Conservation (phyloP, 2,888 invertebrate species). For the Deroplatys truncata region DNA sequence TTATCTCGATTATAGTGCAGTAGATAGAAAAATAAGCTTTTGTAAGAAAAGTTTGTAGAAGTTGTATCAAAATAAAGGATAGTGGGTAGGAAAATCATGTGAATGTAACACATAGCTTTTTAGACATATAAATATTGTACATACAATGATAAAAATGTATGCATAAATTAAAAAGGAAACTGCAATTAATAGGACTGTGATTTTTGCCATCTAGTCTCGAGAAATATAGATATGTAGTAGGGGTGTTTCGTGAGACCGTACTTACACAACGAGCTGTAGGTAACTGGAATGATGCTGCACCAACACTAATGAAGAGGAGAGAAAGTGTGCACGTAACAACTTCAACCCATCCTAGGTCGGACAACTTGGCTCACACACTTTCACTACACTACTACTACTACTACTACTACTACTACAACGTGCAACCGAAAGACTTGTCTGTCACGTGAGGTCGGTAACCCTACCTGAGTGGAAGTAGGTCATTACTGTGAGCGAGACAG, state of each 20-base stretch:
- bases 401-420: not conserved
- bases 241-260: not conserved
- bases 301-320: not conserved
- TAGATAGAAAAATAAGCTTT: too few species aligned
- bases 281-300: not conserved
- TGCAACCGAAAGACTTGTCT: not conserved
- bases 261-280: not conserved
- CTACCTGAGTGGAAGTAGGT: slow-evolving; percentile 14
- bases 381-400: not conserved
- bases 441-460: slow-evolving; percentile 11
- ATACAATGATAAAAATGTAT: too few species aligned
- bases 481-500: slow-evolving; percentile 9
- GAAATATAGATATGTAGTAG: too few species aligned
- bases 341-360: not conserved
- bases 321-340: not conserved
- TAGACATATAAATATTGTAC: too few species aligned
- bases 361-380: not conserved
- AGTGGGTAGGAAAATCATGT: too few species aligned
- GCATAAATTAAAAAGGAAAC: too few species aligned
- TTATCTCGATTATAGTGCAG: too few species aligned
- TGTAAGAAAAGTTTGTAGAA: too few species aligned
- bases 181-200: too few species aligned
- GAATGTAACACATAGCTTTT: too few species aligned
- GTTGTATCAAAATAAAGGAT: too few species aligned
- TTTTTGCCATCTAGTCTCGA: too few species aligned